Conservation (phyloP, 2,888 invertebrate genomes). For the Scaptomyza tumidula region DNA sequence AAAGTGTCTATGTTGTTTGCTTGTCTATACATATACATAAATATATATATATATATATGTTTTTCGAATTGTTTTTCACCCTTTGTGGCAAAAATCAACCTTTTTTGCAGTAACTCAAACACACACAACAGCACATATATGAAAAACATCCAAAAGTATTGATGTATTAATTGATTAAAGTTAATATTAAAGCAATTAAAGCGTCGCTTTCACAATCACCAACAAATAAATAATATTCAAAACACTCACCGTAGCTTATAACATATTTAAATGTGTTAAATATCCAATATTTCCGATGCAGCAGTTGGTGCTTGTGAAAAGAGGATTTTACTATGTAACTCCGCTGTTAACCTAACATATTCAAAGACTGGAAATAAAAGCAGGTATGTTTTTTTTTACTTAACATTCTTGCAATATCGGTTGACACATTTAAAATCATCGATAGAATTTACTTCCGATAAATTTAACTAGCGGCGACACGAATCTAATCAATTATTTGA, state of each 20-base stretch:
- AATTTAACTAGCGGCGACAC: too few species aligned
- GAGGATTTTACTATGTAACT: slow-evolving; percentile 41
- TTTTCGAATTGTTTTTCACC: slow-evolving; percentile 37
- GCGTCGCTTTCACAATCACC: background rate
- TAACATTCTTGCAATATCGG: too few species aligned
- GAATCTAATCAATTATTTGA: too few species aligned
- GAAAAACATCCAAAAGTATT: slow-evolving; percentile 5
- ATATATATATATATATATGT: too few species aligned
- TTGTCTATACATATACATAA: background rate
- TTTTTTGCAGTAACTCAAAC: slow-evolving; percentile 33
- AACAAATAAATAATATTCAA: slow-evolving; percentile 7
- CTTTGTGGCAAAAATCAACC: slow-evolving; percentile 31
- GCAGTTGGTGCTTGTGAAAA: slow-evolving; percentile 42
- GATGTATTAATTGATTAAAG: background rate
- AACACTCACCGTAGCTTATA: slow-evolving; percentile 50
- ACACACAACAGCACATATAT: slow-evolving; percentile 22
- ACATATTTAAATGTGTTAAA: slow-evolving; percentile 36
- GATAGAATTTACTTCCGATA: too few species aligned
- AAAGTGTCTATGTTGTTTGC: background rate
- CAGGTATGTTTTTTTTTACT: too few species aligned
- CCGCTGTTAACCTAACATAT: slow-evolving; percentile 34
- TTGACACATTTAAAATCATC: too few species aligned
- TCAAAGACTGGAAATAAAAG: background rate
- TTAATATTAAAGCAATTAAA: slow-evolving; percentile 9
- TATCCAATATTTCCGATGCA: slow-evolving; percentile 33